Evolutionary conservation across 2,113 vertebrate species (phyloP), one percentile per base, ranked within the genome.

Genomic region (Monopterus albus): DNA sequence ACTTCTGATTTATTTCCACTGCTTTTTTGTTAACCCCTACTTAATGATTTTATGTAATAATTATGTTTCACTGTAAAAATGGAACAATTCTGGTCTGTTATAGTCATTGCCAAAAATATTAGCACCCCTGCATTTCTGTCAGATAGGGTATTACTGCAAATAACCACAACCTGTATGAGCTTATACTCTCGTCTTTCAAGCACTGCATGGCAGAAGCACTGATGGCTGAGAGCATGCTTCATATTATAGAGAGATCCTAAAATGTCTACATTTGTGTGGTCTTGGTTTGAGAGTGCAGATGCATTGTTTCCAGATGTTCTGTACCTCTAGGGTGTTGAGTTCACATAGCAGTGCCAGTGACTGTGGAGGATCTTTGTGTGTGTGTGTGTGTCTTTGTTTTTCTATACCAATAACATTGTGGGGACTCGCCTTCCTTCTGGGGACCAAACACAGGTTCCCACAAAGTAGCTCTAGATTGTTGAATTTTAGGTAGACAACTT

Each of bases 301-400:
- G 7, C 33, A 78, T 75, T 25, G 25, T 51, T 74, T 84, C 79
- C 79, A 82, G 73, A 78, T 80, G 73, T 61, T 40, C 9, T 47
- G 5, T 39, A 36, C 45, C 39, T 70, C 28, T 64, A 28, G 49
- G 33, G 26, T 49, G 52, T 38, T 20, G n/a, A 50, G 60, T 62
- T 76, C 52, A 65, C 61, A 36, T 10, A 62, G 29, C 28, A 50
- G 21, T 43, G 23, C 25, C 28, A 50, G 21, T 43, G 23, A 31
- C 56, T 17, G n/a, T 50, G 33, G 13, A 47, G 1, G 25, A 23
- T 7, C n/a, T 5, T 40, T 47, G n/a, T n/a, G n/a, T 25, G 13
- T 39, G 20, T 42, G 5, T 25, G 6, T 38, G 1, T 25, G 47
- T n/a, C n/a, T n/a, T n/a, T n/a, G n/a, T n/a, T n/a, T n/a, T n/a